Base-by-base conservation (phyloP, 2,113 vertebrate species). In the Hippocampus zosterae region DNA sequence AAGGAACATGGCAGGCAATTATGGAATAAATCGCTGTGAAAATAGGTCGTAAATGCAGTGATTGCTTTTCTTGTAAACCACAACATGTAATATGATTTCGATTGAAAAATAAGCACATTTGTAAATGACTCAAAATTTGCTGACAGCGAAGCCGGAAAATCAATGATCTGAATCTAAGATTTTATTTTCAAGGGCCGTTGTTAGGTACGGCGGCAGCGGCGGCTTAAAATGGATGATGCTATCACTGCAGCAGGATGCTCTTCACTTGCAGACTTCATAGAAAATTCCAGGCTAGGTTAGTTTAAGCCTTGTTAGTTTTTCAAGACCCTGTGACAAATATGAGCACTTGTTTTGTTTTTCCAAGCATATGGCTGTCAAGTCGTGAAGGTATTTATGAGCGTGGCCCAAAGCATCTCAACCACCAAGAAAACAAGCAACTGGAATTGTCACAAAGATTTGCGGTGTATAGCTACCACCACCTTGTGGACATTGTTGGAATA, bases 381-480 rank as follows among this genome's bases (percentile, higher is more conserved):
- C 55, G 27, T 15, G 3, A 57, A 12, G 52, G n/a, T 53, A 4
- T n/a, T 55, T 23, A 55, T n/a, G 52, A 55, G 21, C 11, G 21
- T 7, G n/a, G 15, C 55, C 23, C 53, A 56, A 25, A 56, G 23
- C 21, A 23, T 55, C 53, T n/a, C 25, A 27, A 27, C 23, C 55
- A 5, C 23, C 3, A 8, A 60, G 15, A 29, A 29, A 29, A 60
- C 15, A 9, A 27, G 25, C 23, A 8, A 29, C 15, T 59, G 7
- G 2, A 18, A 29, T 7, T 1, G 27, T n/a, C 27, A 60, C 27
- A 18, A 44, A 10, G 60, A 48, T 13, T 69, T 82, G 67, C 1
- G 44, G 66, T 55, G 21, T 71, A 82, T 60, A 75, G 23, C 57
- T 87, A 77, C 84, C 82, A 19, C 91, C 91, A 71, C 78, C 89